These are phyloP conservation scores for Mobula birostris DNA, from an alignment of 2,113 vertebrate species.

Conservation along the genomic window DNA sequence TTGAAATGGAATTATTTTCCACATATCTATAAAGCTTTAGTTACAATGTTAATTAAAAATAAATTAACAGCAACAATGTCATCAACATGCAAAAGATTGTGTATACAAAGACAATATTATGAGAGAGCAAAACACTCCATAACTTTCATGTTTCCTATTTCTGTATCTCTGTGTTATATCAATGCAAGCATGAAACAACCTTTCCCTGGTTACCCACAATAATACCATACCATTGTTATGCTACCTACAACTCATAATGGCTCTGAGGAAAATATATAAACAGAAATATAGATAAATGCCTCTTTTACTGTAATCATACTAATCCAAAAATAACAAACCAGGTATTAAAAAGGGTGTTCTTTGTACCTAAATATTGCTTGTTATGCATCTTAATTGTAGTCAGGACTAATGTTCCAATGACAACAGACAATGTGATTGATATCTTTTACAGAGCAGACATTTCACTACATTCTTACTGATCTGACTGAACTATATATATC, in stretches of 20 bases:
- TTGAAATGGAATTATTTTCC: slow-evolving; percentile 14
- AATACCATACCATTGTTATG: neutral
- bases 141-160: neutral
- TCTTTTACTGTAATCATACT: neutral
- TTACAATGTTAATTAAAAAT: slow-evolving; percentile 22
- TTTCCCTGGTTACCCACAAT: neutral
- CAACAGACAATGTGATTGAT: neutral
- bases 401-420: neutral
- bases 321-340: neutral
- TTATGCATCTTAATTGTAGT: neutral
- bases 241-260: neutral
- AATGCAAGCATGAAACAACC: neutral
- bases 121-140: neutral
- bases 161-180: neutral
- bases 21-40: neutral
- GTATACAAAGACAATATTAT: neutral
- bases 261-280: neutral
- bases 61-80: neutral
- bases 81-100: neutral
- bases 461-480: neutral
- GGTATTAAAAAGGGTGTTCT: neutral
- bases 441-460: neutral
- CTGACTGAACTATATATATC: neutral
- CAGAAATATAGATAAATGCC: neutral
- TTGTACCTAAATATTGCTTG: neutral